Percentiles rank a stretch among this genome's conserved stretches.
phyloP scores from a whole-genome alignment of 2,888 invertebrate genomes.

The Macrosiphum euphorbiae region DNA sequence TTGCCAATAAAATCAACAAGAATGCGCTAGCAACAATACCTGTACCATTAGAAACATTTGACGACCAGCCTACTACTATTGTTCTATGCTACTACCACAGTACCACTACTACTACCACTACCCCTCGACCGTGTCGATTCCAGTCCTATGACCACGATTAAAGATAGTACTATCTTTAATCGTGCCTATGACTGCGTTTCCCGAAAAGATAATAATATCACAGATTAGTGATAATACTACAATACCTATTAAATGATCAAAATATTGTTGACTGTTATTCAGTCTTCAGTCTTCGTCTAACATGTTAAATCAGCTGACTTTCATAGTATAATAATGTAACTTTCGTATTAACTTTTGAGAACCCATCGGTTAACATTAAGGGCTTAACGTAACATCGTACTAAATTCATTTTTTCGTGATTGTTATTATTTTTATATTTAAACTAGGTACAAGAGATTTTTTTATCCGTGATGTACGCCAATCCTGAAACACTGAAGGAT shows the following conservation, averaged over 20 bases:
- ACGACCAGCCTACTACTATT: too few relatives aligned
- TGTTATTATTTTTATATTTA: neutral
- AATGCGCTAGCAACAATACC: too few relatives aligned
- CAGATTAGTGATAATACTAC: neutral
- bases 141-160: too few relatives aligned
- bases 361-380: neutral
- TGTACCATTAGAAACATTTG: too few relatives aligned
- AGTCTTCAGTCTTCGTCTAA: neutral
- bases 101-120: too few relatives aligned
- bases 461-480: slow-evolving; percentile 74
- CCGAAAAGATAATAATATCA: neutral
- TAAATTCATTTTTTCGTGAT: neutral
- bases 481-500: slow-evolving; percentile 76
- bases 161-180: too few relatives aligned
- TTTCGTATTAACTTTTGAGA: slow-evolving; percentile 41
- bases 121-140: too few relatives aligned
- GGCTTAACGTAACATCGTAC: neutral
- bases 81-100: too few relatives aligned
- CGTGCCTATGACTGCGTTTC: neutral
- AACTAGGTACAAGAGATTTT: neutral
- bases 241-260: neutral
- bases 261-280: slow-evolving; percentile 16
- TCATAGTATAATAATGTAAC: slow-evolving; percentile 48
- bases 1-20: too few relatives aligned
- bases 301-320: slow-evolving; percentile 57